phyloP scores from a whole-genome alignment of 2,113 vertebrate genomes.

The Eurypyga helias region DNA sequence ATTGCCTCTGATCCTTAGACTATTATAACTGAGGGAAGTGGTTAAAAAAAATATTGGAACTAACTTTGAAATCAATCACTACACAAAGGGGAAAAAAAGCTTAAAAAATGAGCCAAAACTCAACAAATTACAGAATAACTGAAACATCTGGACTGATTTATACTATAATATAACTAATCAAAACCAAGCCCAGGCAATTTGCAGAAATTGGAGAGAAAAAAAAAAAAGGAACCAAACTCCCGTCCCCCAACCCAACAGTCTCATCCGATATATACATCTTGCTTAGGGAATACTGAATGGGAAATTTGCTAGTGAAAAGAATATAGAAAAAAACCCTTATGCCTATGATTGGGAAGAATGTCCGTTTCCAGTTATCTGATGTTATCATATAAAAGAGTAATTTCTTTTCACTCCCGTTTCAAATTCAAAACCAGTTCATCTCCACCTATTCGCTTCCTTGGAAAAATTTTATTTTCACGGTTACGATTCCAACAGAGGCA shows the following conservation, averaged over 20 bases:
- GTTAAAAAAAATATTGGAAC: conserved; percentile 60
- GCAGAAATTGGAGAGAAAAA: conserved; percentile 65
- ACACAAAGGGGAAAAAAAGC: neutral
- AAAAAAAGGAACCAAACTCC: conserved; percentile 1
- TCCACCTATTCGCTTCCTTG: neutral
- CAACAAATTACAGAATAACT: conserved; percentile 81
- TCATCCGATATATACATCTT: neutral
- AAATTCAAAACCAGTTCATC: conserved; percentile 20
- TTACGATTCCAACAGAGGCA: neutral
- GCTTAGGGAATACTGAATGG: neutral
- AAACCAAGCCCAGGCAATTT: conserved; percentile 78
- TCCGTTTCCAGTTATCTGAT: conserved; percentile 18
- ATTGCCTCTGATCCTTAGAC: conserved; percentile 29
- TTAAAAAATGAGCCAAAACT: conserved; percentile 74
- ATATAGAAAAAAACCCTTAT: neutral
- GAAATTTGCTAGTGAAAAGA: neutral
- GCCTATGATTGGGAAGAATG: neutral
- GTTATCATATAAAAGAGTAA: conserved; percentile 14
- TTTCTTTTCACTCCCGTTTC: conserved; percentile 22
- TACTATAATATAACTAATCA: conserved; percentile 78
- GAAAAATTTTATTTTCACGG: neutral
- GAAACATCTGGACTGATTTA: conserved; percentile 83
- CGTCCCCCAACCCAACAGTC: neutral
- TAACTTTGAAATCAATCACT: conserved; percentile 77
- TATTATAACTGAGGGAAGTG: conserved; percentile 43